These are phyloP conservation scores for Aurelia sp. DNA, from an alignment of 30 jellyfish, hydroid and myxozoan species.

Conservation along the genomic window DNA sequence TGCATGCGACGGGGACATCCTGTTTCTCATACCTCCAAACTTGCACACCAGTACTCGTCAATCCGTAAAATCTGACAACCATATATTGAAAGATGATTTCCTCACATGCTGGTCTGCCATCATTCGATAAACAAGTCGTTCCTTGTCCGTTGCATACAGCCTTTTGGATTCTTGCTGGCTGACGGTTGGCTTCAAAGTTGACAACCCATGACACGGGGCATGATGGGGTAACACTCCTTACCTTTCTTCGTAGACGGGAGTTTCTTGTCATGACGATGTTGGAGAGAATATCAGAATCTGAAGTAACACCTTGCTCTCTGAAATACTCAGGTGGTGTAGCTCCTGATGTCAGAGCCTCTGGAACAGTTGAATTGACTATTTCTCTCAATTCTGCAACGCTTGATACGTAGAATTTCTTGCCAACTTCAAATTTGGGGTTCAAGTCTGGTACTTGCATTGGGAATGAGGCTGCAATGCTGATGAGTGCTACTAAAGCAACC, in stretches of 20 bases:
- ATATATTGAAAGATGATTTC: slow-evolving; percentile 5
- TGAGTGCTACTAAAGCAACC: background rate
- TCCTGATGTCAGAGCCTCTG: slow-evolving; percentile 39
- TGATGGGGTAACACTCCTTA: slow-evolving; percentile 25
- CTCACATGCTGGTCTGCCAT: slow-evolving; percentile 53
- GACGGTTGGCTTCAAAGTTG: slow-evolving; percentile 33
- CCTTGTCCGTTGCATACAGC: slow-evolving; percentile 60
- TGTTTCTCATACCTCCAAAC: slow-evolving; percentile 24
- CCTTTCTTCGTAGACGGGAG: background rate
- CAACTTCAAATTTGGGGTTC: slow-evolving; percentile 13
- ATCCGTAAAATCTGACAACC: slow-evolving; percentile 34
- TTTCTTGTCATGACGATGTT: slow-evolving; percentile 12
- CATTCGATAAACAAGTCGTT: slow-evolving; percentile 47
- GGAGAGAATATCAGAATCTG: slow-evolving; percentile 29
- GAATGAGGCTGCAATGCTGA: slow-evolving; percentile 45
- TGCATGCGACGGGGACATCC: slow-evolving; percentile 35
- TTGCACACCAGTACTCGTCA: slow-evolving; percentile 19
- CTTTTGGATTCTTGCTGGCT: slow-evolving; percentile 36
- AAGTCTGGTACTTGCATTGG: slow-evolving; percentile 39
- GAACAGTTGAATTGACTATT: slow-evolving; percentile 42
- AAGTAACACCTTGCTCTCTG: background rate
- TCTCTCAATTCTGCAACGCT: slow-evolving; percentile 27
- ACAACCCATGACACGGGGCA: slow-evolving; percentile 66
- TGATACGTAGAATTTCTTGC: slow-evolving; percentile 31
- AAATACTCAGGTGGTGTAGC: slow-evolving; percentile 58